Base-by-base conservation (phyloP, 2,113 vertebrate species). In the Turdus rufiventris region DNA sequence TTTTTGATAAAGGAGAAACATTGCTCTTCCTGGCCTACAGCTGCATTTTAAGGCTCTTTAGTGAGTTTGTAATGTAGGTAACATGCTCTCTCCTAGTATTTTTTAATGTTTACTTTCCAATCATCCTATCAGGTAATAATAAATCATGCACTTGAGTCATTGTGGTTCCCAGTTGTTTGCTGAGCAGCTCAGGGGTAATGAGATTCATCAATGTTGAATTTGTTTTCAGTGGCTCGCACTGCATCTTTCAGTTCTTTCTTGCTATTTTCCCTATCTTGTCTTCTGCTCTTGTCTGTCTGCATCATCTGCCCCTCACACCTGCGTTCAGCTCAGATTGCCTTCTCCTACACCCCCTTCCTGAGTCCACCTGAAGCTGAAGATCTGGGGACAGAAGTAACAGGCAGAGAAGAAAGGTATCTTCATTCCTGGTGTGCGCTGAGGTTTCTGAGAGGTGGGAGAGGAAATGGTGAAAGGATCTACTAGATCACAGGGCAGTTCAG, bases 251-350 rank as follows among this genome's bases (percentile, higher is more conserved):
- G 0, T 78, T 88, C 19, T 62, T 66, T 50, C 20, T 28, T 75
- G 36, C 28, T 60, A 1, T 58, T 86, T 23, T 5, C 19, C 5
- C 11, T 34, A 0, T 68, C 9, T 36, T 0, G 0, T 50, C 15
- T 63, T 66, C 53, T 38, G 12, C 54, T 65, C 14, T 58, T 71
- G 38, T 54, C 19, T 58, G 2, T 83, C 21, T 18, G 16, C 40
- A 23, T 40, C 1, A 1, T 45, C 36, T 80, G 40, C 40, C 25
- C 28, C 28, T 83, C 7, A 28, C 13, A 33, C 18, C n/a, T 50
- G 2, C 23, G 20, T 43, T 40, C n/a, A 68, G n/a, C 68, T 87
- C 29, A 19, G 23, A 5, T 73, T 12, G 3, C 14, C 12, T 31
- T 50, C 36, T 86, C 34, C 33, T 48, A 0, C 34, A 15, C 10